Base-by-base conservation (phyloP, 2,797 vertebrate genomes). In the Pogoniulus pusillus region DNA sequence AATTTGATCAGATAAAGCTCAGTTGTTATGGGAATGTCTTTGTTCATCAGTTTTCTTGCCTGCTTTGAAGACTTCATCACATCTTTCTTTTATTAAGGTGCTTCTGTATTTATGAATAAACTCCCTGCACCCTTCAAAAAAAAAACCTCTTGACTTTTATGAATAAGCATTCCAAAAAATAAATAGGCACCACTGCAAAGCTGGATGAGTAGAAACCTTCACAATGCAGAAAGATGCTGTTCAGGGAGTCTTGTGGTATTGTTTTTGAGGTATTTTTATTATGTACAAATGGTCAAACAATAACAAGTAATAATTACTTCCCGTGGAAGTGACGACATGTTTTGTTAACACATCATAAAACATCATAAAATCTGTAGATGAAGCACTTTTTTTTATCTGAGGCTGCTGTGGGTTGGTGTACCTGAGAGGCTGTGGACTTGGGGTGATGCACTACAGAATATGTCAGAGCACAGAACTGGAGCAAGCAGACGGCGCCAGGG, bases 31-130 rank as follows among this genome's bases (percentile, higher is more conserved):
- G 92, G 85, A 96, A 96, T 95, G 82, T 89, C 91, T 97, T 96
- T 95, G 89, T 90, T 95, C 82, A 78, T 89, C 70, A 47, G 68
- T 92, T 90, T 89, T 92, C 88, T 95, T 89, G 68, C 89, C 91
- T 60, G 37, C 83, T 96, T 95, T 95, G 88, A 93, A 94, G 94
- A 74, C 75, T 93, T 85, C 49, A 74, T 90, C 86, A 75, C 85
- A 94, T 95, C 87, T 97, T 97, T 95, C 89, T 96, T 96, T 95
- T 91, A 96, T 97, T 95, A 95, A 94, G 89, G 93, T 96, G 85
- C 75, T 88, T 94, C 93, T 97, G 32, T 92, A 94, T 95, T 94
- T 94, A 95, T 93, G 90, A 96, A 96, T 96, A 94, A 96, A 95
- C 82, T 68, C 63, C 62, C 77, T 34, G 54, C 62, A 75, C 88